Conservation (phyloP, 1,140 invertebrate genomes). For the Polypedilum pembai region DNA sequence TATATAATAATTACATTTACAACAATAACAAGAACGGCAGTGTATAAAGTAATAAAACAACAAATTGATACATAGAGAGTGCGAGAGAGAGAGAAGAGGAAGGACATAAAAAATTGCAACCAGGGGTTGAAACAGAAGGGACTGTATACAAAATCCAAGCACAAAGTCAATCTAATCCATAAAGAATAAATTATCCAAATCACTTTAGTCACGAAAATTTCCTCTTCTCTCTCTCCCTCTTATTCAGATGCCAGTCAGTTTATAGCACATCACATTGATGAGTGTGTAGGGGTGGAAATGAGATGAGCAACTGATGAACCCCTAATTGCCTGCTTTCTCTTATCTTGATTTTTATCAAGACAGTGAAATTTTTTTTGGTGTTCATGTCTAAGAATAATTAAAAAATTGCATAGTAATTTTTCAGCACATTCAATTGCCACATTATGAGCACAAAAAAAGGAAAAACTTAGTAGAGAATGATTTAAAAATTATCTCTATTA, state of each 20-base stretch:
- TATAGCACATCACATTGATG: neutral
- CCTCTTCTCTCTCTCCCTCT: too few relatives aligned
- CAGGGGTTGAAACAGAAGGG: conserved; percentile 9
- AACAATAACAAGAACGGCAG: neutral
- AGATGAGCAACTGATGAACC: conserved; percentile 10
- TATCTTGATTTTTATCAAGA: neutral
- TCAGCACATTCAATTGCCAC: too few relatives aligned
- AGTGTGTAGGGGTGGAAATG: neutral
- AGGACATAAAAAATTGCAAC: conserved; percentile 20
- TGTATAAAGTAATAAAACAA: conserved; percentile 8
- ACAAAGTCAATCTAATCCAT: conserved; percentile 15
- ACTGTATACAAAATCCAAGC: neutral
- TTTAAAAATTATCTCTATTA: conserved; percentile 6
- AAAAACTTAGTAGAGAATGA: neutral
- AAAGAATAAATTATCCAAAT: conserved; percentile 27
- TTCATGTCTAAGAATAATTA: too few relatives aligned
- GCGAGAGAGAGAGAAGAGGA: neutral
- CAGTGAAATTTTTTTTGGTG: too few relatives aligned
- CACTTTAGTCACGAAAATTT: conserved; percentile 26
- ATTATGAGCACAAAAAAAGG: neutral
- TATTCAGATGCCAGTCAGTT: neutral
- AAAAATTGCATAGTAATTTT: too few relatives aligned
- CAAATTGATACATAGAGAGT: neutral
- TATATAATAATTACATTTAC: conserved; percentile 9
- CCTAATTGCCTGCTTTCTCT: neutral